Evolutionary conservation across 1,140 invertebrate species (phyloP), one percentile per base, ranked within the genome.

Genomic region (Proales similis): DNA sequence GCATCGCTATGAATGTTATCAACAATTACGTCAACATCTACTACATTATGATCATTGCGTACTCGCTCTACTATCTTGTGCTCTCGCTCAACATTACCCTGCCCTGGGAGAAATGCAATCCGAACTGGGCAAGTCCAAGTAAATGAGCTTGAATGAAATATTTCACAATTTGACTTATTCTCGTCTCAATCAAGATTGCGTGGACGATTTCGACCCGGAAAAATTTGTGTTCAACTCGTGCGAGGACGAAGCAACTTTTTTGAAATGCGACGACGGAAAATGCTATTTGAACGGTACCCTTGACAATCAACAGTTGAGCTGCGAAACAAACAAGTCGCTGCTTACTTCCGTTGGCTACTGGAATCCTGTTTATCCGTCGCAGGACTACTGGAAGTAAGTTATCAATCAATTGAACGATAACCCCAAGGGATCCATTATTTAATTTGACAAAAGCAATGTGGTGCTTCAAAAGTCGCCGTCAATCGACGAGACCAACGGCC

Each of bases 41-140:
- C 60, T 88, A 88, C 72, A 88, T 87, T 68, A 79, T 86, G n/a
- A 86, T 88, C 64, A 86, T 88, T 65, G 86, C 84, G 38, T 87
- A 86, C 85, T 86, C 85, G 38, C 82, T 88, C 38, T 84, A 85
- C 71, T 88, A 88, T 72, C 84, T 88, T 79, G 82, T 82, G 64
- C 83, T 84, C 27, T 86, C 85, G 6, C 81, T 87, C 66, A 77
- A 77, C 32, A 80, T 71, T 53, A 79, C 82, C 65, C 71, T 88
- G 46, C 86, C 86, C 0, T 88, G 86, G 86, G 81, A 84, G 68
- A 82, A 82, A 63, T 88, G 86, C 48, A 61, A 68, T 32, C 45
- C 51, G 29, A 66, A 68, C 14, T 74, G 73, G 73, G 68, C 66
- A 2, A 65, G 67, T n/a, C 12, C 61, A 43, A 65, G 71, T 73